Evolutionary conservation across 1,140 invertebrate species (phyloP), one percentile per base, ranked within the genome.

Genomic region (Pogonognathellus flavescens): DNA sequence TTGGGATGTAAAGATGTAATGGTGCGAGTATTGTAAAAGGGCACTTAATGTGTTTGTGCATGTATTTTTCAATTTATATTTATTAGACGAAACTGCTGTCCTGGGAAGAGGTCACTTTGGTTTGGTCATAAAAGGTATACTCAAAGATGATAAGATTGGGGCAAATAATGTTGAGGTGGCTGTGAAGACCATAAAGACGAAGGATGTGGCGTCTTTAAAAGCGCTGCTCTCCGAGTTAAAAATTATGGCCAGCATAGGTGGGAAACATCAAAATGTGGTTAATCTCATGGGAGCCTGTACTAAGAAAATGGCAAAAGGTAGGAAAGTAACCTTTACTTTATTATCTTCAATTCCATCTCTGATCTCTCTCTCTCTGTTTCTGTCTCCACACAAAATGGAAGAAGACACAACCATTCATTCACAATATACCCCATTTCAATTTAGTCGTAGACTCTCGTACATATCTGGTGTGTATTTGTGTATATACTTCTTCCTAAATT

Each of bases 91-190:
- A 59, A 85, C 85, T 5, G 80, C 62, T 10, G 85, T 85, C 4
- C 14, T 85, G 25, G 85, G 85, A 72, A 41, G 18, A 66, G 85
- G 85, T 52, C 85, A 85, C 55, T 85, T 85, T 70, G 85, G 85
- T 9, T 5, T 72, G 52, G 85, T 85, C 16, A 62, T 85, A 31
- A 85, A 85, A 76, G 85, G 85, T 20, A 22, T 82, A 41, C 41
- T 82, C 10, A 85, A 70, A 70, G 80, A 82, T 60, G 55, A 81
- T 20, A 60, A 82, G 70, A 25, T 18, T 14, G 31, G 41, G 7
- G 41, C 70, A 50, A 76, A 76, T 76, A 76, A 76, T 76, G 70
- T 76, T 2, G 80, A 81, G 14, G 81, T 84, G n/a, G 84, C 84
- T n/a, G 55, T 84, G 53, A 84, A 84, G 80, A 84, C 57, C 20